Conservation (phyloP, 2,888 invertebrate species). For the Epinotia demarniana region DNA sequence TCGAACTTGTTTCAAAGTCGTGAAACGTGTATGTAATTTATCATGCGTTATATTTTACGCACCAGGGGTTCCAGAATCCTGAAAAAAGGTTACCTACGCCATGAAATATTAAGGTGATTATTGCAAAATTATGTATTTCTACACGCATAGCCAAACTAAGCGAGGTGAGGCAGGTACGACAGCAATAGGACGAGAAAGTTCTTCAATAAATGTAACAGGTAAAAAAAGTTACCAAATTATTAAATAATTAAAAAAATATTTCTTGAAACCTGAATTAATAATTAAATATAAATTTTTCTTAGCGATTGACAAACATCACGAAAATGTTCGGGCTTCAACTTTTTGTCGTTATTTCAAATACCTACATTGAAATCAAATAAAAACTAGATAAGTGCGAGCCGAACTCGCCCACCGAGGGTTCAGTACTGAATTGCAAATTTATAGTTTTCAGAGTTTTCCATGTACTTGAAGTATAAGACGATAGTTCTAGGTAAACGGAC, state of each 20-base stretch:
- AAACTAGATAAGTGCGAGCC: too few relatives aligned
- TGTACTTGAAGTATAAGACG: too few relatives aligned
- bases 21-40: neutral
- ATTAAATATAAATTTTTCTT: too few relatives aligned
- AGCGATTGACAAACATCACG: too few relatives aligned
- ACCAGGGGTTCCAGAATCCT: neutral
- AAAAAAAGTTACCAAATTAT: neutral
- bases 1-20: conserved; percentile 9
- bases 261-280: too few relatives aligned
- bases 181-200: neutral
- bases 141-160: neutral
- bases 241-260: neutral
- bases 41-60: conserved; percentile 7
- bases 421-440: too few relatives aligned
- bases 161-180: neutral
- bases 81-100: neutral
- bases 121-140: neutral
- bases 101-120: conserved; percentile 18
- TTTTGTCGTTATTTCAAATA: too few relatives aligned
- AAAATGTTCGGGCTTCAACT: too few relatives aligned
- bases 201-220: neutral
- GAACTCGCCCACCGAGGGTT: too few relatives aligned
- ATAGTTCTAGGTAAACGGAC: too few relatives aligned
- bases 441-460: too few relatives aligned
- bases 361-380: too few relatives aligned